Evolutionary conservation across 2,113 vertebrate species (phyloP).

Genomic region (Seriola rivoliana): DNA sequence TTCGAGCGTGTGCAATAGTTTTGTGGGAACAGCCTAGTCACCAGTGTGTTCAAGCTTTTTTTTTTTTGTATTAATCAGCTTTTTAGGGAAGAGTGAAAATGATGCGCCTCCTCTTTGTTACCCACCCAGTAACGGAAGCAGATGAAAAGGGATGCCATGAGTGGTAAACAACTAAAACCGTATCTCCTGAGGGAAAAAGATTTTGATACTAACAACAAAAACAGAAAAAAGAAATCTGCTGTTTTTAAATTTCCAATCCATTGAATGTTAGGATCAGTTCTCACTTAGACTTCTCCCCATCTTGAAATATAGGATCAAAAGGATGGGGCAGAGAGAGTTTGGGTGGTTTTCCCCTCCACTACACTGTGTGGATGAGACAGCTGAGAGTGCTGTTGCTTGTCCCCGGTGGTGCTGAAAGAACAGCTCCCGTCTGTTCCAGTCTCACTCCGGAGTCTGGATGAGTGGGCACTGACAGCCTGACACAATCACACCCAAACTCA

Average conservation of each 20-base stretch:
- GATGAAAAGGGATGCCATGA: neutral
- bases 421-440: constrained; percentile 76
- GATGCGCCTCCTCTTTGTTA: constrained; percentile 16
- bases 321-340: constrained; percentile 39
- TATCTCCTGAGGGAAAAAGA: neutral
- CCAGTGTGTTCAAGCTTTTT: neutral
- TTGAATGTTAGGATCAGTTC: neutral
- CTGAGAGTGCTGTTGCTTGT: constrained; percentile 72
- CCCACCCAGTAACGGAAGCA: constrained; percentile 13
- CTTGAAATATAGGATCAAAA: constrained; percentile 15
- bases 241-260: neutral
- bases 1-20: constrained; percentile 35
- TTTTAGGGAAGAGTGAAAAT: constrained; percentile 18
- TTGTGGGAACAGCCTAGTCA: neutral
- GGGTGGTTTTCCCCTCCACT: constrained; percentile 44
- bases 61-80: constrained; percentile 3
- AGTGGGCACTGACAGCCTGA: constrained; percentile 78
- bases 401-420: constrained; percentile 80
- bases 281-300: neutral
- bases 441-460: constrained; percentile 71
- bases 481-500: constrained; percentile 78
- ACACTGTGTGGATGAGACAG: constrained; percentile 60
- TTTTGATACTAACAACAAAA: neutral
- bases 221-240: neutral
- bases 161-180: neutral